Evolutionary conservation across 2,113 vertebrate genomes (phyloP), one percentile per base, ranked within the genome.

Genomic region (Notarius quadriscutis): DNA sequence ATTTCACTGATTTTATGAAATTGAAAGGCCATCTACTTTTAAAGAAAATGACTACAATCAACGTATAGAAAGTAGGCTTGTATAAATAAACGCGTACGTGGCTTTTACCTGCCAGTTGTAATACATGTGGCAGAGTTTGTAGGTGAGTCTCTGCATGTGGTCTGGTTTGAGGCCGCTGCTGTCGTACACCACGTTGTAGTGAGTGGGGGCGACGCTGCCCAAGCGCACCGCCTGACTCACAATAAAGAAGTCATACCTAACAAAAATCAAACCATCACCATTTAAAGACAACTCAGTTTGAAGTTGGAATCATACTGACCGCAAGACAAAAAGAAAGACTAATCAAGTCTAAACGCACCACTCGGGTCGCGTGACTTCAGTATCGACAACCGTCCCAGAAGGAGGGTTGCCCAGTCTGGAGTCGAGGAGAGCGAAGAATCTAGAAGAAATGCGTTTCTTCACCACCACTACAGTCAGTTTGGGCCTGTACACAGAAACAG

Each of bases 61-160:
- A 41, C 2, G 58, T 51, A 8, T 14, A 30, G n/a, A 4, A 14
- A 27, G 17, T 50, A 25, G 20, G 5, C 48, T 63, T 69, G 67
- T 72, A 72, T 18, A 17, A 41, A 69, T 12, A 69, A 30, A 63
- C 1, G 67, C 1, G 14, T 34, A 14, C 15, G 30, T 5, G 5
- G 11, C 25, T 93, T 93, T 94, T 94, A 98, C 97, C 92, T 98
- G 96, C 97, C 98, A 99, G 93, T 99, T 99, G 89, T 97, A 99
- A 89, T 99, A 99, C 95, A 99, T 89, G 87, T 99, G 98, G 84
- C 98, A 99, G 1, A 99, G 94, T 77, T 99, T 99, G 94, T 99
- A 99, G 0, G 98, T 99, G 0, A 99, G 93, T 84, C 97, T 93
- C 92, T 99, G 98, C 90, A 99, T 93, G 7, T 99, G 95, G 91